These are phyloP conservation scores for Thereva nobilitata DNA, from an alignment of 2,888 invertebrate species.

Conservation along the genomic window DNA sequence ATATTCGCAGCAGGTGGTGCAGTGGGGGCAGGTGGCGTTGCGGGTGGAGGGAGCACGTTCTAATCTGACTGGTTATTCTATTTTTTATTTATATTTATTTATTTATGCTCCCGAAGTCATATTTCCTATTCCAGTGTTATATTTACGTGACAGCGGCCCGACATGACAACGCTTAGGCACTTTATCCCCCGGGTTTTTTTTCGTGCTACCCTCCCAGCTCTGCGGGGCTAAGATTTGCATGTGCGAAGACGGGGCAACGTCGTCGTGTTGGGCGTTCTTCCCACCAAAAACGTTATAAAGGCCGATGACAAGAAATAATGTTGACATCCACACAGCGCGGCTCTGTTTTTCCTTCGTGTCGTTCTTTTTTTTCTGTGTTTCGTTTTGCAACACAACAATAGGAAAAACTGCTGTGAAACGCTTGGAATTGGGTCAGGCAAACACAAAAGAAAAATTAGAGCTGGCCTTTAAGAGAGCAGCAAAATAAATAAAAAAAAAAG, in stretches of 20 bases:
- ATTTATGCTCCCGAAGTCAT: conserved; percentile 7
- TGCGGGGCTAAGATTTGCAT: neutral
- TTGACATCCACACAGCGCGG: too few species aligned
- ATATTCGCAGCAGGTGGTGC: conserved; percentile 1
- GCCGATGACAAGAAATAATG: too few species aligned
- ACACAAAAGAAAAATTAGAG: too few species aligned
- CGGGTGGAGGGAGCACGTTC: neutral
- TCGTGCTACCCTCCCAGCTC: neutral
- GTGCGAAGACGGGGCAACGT: too few species aligned
- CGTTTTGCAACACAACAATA: too few species aligned
- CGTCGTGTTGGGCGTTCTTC: neutral
- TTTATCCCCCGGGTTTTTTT: neutral
- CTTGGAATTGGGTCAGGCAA: too few species aligned
- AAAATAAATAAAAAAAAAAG: too few species aligned
- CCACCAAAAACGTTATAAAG: neutral
- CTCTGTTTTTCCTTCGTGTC: too few species aligned
- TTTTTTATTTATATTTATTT: conserved; percentile 6
- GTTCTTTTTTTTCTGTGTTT: too few species aligned
- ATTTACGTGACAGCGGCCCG: conserved; percentile 11
- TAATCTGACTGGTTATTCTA: too few species aligned
- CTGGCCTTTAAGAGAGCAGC: too few species aligned
- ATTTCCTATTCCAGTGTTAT: conserved; percentile 4
- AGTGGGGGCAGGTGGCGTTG: neutral
- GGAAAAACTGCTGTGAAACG: too few species aligned
- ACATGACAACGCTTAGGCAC: conserved; percentile 26